Evolutionary conservation across 2,888 invertebrate genomes (phyloP).

Genomic region (Ischnura elegans): DNA sequence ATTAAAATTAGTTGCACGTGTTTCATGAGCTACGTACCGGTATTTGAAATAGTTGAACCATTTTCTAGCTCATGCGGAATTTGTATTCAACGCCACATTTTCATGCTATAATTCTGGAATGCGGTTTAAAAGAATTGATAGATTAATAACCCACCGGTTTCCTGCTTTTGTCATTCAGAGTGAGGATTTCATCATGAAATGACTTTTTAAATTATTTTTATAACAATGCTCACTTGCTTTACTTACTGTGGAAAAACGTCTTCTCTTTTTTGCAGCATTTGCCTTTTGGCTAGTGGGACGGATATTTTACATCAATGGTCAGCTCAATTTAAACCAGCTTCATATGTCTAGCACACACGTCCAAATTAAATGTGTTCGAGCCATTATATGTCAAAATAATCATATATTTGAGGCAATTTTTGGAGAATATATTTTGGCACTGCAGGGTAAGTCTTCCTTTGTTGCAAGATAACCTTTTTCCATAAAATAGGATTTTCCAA

Average conservation of each 20-base stretch:
- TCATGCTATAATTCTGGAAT: too few relatives aligned
- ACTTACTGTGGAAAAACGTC: background rate
- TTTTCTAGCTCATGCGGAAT: too few relatives aligned
- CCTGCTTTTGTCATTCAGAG: too few relatives aligned
- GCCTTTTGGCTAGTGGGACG: constrained; percentile 85
- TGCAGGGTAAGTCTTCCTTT: background rate
- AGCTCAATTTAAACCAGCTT: constrained; percentile 74
- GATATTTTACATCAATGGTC: constrained; percentile 83
- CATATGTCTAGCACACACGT: background rate
- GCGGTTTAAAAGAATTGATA: too few relatives aligned
- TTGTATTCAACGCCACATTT: too few relatives aligned
- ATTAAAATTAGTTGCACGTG: too few relatives aligned
- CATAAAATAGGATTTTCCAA: background rate
- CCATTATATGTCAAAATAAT: constrained; percentile 42
- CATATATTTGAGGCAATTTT: background rate
- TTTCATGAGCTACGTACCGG: too few relatives aligned
- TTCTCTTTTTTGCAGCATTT: constrained; percentile 78
- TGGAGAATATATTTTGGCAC: background rate
- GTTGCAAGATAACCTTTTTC: background rate
- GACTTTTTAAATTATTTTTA: too few relatives aligned
- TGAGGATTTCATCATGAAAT: too few relatives aligned
- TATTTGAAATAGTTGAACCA: too few relatives aligned
- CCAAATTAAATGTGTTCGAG: constrained; percentile 39
- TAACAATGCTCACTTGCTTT: background rate
- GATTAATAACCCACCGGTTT: too few relatives aligned